A percentile compares a stretch with the other conserved stretches of the same genome.
Evolutionary conservation across 2,113 vertebrate genomes (phyloP).

Genomic region (Macrotis lagotis): DNA sequence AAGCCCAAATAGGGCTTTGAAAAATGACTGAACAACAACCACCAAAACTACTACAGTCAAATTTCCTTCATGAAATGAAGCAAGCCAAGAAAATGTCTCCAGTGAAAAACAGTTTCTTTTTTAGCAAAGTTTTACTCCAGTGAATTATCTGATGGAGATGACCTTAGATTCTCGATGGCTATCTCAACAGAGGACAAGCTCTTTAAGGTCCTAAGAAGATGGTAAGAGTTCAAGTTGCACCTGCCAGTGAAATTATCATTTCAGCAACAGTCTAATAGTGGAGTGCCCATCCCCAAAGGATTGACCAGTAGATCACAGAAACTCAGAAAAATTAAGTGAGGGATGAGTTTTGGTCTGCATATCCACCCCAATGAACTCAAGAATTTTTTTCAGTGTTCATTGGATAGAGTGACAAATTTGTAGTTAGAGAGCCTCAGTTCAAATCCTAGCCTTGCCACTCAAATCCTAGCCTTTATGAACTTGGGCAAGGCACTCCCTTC

Average conservation of each 20-base stretch:
- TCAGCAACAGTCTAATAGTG: background rate
- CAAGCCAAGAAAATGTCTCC: background rate
- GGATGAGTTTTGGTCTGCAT: background rate
- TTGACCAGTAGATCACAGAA: background rate
- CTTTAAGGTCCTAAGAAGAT: background rate
- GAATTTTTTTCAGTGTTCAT: too few relatives aligned
- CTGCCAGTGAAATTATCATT: background rate
- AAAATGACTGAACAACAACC: too few relatives aligned
- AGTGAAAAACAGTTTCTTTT: background rate
- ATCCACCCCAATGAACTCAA: too few relatives aligned
- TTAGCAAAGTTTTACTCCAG: background rate
- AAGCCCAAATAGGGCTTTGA: too few relatives aligned
- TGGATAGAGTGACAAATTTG: too few relatives aligned
- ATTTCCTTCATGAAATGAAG: background rate
- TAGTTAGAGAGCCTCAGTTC: too few relatives aligned
- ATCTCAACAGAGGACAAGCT: background rate
- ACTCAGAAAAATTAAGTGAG: background rate
- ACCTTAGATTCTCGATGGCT: background rate
- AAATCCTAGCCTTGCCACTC: too few relatives aligned
- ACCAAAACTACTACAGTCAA: background rate
- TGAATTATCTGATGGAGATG: background rate
- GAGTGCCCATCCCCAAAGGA: background rate
- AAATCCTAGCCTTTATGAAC: too few relatives aligned
- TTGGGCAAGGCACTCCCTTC: too few relatives aligned
- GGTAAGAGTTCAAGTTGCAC: background rate